phyloP scores from a whole-genome alignment of 2,113 vertebrate species.

The Azemiops feae region DNA sequence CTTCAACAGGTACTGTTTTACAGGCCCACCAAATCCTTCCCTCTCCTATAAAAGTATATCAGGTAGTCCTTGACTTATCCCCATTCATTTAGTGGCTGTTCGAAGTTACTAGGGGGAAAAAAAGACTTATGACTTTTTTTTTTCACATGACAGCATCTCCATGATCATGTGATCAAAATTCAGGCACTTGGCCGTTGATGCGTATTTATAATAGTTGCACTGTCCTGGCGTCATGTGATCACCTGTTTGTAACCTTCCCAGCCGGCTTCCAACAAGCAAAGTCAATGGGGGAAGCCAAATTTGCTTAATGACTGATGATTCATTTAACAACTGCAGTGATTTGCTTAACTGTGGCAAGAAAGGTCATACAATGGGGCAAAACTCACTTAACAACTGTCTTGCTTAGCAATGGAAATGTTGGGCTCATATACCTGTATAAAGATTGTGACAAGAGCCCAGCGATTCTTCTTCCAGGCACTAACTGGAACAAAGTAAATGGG shows the following conservation, averaged over 20 bases:
- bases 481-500: neutral
- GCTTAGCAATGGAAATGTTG: neutral
- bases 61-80: neutral
- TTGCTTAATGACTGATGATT: neutral
- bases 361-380: neutral
- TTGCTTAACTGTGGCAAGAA: neutral
- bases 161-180: neutral
- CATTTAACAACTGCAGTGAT: neutral
- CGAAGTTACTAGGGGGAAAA: rapidly evolving
- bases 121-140: neutral
- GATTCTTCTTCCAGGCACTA: neutral
- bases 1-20: neutral
- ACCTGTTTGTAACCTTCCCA: neutral
- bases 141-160: neutral
- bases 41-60: neutral
- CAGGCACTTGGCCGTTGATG: neutral
- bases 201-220: neutral
- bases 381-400: neutral
- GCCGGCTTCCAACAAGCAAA: too few relatives aligned
- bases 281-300: neutral
- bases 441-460: neutral
- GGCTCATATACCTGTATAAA: neutral
- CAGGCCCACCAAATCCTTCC: neutral
- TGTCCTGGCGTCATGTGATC: neutral
- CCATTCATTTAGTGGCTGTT: neutral